Base-by-base conservation (phyloP, 1,140 invertebrate species). In the Antheraea mylitta region DNA sequence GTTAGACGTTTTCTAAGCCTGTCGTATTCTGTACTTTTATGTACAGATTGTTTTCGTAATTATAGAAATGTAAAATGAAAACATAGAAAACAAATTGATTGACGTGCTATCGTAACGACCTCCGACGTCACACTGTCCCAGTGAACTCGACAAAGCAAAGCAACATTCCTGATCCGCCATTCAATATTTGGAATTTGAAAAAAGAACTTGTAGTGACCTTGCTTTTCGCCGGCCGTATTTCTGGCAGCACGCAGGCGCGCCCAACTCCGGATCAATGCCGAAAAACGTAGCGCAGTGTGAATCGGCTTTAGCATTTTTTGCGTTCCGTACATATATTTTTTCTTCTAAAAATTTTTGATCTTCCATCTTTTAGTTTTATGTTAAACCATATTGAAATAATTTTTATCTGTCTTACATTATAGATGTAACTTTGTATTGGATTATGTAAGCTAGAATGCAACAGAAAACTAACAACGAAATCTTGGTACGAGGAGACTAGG, bases 121-220 rank as follows among this genome's bases (percentile, higher is more conserved):
- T 53, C 45, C 67, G 64, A 16, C 70, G 73, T 63, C 58, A 48
- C 63, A 76, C 73, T 88, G 83, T 83, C 84, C 84, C 68, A 88
- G 75, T 88, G 77, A 86, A 85, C 82, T 71, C 70, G 70, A 73
- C 71, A 78, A 67, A 73, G 70, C 73, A 78, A 82, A 77, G 78
- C 80, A 78, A 81, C 79, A 79, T 77, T 79, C 79, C 79, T 81
- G 79, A 86, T 85, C 79, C 84, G 81, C 88, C 89, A 89, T 91
- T 91, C 89, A 89, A 89, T 87, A 87, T 88, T 83, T 78, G 81
- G 81, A 82, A 81, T 87, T 86, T 72, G 85, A 84, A 91, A 91
- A 91, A 91, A 89, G 87, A 85, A 87, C 75, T 83, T 82, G 72
- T 83, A 89, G 85, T 85, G 85, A 83, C 82, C 85, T 91, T 87